phyloP scores from a whole-genome alignment of 2,888 invertebrate species.

The Lasioglossum zephyrum region DNA sequence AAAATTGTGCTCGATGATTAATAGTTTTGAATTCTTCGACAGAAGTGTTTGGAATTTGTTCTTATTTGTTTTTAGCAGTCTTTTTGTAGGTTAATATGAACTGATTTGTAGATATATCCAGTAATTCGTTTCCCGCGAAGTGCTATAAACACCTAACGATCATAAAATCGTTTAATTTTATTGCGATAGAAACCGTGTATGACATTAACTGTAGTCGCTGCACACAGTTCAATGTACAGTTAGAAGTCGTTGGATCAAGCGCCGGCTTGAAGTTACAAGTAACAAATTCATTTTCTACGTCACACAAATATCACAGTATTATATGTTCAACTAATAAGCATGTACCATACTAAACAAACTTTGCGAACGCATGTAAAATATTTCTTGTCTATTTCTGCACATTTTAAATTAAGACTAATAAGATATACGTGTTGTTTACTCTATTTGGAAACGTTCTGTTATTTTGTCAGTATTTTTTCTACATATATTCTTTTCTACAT shows the following conservation, averaged over 20 bases:
- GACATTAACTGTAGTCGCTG: slow-evolving; percentile 28
- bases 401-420: too few species aligned
- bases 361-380: background rate
- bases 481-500: too few species aligned
- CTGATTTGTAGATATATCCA: background rate
- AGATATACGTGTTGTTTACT: too few species aligned
- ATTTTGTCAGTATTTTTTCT: too few species aligned
- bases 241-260: slow-evolving; percentile 13
- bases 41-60: background rate
- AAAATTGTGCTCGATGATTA: background rate
- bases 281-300: background rate
- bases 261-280: background rate
- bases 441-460: too few species aligned
- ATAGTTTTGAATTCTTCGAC: background rate
- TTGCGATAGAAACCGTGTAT: slow-evolving; percentile 10
- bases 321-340: background rate
- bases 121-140: background rate
- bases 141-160: background rate
- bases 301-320: background rate
- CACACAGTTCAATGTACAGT: background rate
- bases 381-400: background rate
- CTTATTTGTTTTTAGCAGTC: background rate
- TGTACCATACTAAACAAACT: background rate
- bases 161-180: slow-evolving; percentile 20
- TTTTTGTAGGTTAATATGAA: background rate